Base-by-base conservation (phyloP, 2,797 vertebrate genomes). In the Capromys pilorides region DNA sequence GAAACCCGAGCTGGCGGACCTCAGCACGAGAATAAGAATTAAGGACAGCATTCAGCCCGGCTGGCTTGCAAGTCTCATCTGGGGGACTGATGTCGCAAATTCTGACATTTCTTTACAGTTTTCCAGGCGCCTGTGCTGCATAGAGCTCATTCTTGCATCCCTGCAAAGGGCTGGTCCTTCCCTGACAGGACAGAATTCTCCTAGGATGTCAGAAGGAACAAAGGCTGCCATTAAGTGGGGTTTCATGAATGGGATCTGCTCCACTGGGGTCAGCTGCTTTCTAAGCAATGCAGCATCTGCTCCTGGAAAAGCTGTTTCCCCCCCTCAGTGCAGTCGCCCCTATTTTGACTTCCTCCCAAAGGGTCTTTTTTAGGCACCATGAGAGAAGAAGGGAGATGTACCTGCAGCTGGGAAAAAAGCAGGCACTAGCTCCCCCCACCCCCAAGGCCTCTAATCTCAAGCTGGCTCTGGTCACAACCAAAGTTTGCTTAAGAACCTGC, bases 401-500 rank as follows among this genome's bases (percentile, higher is more conserved):
- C 24, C 54, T 61, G 31, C 4, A 16, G 26, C 0, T 21, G 22
- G 33, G 4, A 5, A 28, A 8, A 5, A 26, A 57, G 61, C 36
- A 13, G 69, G 19, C 45, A 0, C 19, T 0, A 2, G 6, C 69
- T 88, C 85, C 8, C 12, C 69, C 12, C 51, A 71, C 66, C 21
- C 33, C 82, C 18, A 19, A 45, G 59, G 54, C 73, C 59, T 80
- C 31, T 59, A 19, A 61, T 79, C 73, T 18, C 21, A 54, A 66
- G 61, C 49, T 88, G 81, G 77, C 80, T 89, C 61, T 57, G 75
- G 61, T 86, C 57, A 61, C 61, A 31, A 92, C 78, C 85, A 26
- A 9, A 71, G 95, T 97, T 97, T 97, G 78, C 92, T 90, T 84
- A 96, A 95, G 95, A 97, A 96, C 96, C 82, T 94, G 95, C 96